Evolutionary conservation across 2,113 vertebrate genomes (phyloP), one percentile per base, ranked within the genome.

Genomic region (Gadus chalcogrammus): DNA sequence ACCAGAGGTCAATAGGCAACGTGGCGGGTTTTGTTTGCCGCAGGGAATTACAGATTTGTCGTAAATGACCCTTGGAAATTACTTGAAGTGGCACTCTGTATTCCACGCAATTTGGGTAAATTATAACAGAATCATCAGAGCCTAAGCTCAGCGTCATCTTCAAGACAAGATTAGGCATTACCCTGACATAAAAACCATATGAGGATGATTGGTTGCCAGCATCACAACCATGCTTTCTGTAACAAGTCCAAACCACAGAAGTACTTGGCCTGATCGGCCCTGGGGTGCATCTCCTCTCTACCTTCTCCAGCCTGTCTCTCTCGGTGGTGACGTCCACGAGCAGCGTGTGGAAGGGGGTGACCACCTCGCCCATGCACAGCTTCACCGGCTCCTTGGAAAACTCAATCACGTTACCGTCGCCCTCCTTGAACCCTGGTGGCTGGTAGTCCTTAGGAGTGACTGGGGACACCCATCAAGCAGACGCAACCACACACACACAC

Each of bases 401-500:
- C 67, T 92, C 71, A 78, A 96, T 80, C 56, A 81, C 87, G 69
- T 87, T 85, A 0, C 85, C 88, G 3, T 89, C 88, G 0, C 94
- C 93, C 70, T 96, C 95, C 83, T 89, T 97, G 80, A 99, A 99
- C 16, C 97, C 96, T 0, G 95, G 95, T 0, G 97, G 97, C n/a
- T 99, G 96, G 88, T 99, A 99, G 80, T 94, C 84, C 64, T 85
- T 80, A 70, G 92, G 92, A 58, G 92, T 93, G 60, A 91, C 92
- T 93, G 71, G 20, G 22, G 22, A 67, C 15, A 35, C 15, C 42
- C 42, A 35, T n/a, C 42, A 55, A 7, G 53, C 48, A 17, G 61
- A 74, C 38, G 62, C 20, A 20, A 20, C 20, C 20, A 0, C 6
- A 61, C 7, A 60, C 24, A 61, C 6, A 20, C 20, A 20, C 20